Evolutionary conservation across 2,888 invertebrate genomes (phyloP).

Genomic region (Limenitis camilla): DNA sequence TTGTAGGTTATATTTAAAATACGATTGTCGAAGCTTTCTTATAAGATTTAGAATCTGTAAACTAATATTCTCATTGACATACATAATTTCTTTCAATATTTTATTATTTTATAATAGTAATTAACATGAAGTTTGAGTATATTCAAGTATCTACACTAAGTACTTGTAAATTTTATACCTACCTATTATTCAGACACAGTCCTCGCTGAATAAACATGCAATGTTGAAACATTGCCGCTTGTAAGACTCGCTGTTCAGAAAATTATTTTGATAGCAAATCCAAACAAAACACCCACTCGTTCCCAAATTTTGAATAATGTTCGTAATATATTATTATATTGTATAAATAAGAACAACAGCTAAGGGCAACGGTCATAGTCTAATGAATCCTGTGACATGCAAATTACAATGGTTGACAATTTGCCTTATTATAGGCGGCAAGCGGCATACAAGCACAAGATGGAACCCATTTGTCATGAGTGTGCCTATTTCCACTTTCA

Average conservation of each 20-base stretch:
- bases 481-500: conserved; percentile 66
- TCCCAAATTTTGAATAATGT: neutral
- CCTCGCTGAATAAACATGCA: neutral
- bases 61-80: too few species aligned
- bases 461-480: conserved; percentile 64
- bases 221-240: neutral
- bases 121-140: too few species aligned
- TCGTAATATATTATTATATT: neutral
- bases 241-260: neutral
- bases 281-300: neutral
- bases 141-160: too few species aligned
- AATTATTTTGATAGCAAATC: neutral
- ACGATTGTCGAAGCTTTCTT: too few species aligned
- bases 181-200: neutral
- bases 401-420: conserved; percentile 44
- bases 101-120: too few species aligned
- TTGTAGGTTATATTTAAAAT: too few species aligned
- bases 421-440: conserved; percentile 43
- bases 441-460: conserved; percentile 34
- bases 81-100: too few species aligned
- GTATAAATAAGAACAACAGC: conserved; percentile 13
- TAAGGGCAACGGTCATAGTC: conserved; percentile 13
- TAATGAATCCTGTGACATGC: conserved; percentile 44
- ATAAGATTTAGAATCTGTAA: too few species aligned
- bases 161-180: too few species aligned